Base-by-base conservation (phyloP, 2,113 vertebrate genomes). In the Proterorhinus semilunaris region DNA sequence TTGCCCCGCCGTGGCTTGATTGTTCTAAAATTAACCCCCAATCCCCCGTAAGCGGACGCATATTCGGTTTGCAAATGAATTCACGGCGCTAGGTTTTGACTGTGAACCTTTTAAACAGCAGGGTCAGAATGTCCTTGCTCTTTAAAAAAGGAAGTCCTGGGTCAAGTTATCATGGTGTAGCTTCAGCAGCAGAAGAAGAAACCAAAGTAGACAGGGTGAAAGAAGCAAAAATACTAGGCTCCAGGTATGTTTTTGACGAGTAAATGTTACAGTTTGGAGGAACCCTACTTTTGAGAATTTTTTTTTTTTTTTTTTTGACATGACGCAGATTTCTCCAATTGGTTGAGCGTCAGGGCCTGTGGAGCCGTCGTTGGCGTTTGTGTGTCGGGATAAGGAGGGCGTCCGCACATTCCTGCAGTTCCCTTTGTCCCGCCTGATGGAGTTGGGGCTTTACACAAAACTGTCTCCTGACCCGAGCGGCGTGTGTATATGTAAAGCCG, bases 381-480 rank as follows among this genome's bases (percentile, higher is more conserved):
- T 27, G 73, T 71, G 27, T 36, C 27, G 45, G 79, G 82, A 84
- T 83, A 80, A 87, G 76, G 65, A 16, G 36, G 8, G 42, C n/a
- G 52, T 63, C 8, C 2, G 55, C 84, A 76, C 88, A 87, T 89
- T 88, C 84, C 81, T 89, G 51, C 68, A 73, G 86, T 86, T 91
- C 84, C 86, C 74, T 87, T 89, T 86, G 79, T 90, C 88, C 83
- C 63, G 66, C 64, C 69, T 88, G 86, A 87, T 85, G 77, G 75
- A 88, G 84, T 87, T 71, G 63, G 62, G 80, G 77, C 71, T 90
- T 86, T 86, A 88, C 83, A 77, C 73, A 80, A 74, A 87, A 82
- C 80, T 82, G 80, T 78, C 78, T 67, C 69, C 78, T 88, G 80
- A 89, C 80, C 81, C 80, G 65, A 13, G 74, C 77, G 86, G 58